Conservation (phyloP, 2,888 invertebrate genomes). For the Andrena praecox region DNA sequence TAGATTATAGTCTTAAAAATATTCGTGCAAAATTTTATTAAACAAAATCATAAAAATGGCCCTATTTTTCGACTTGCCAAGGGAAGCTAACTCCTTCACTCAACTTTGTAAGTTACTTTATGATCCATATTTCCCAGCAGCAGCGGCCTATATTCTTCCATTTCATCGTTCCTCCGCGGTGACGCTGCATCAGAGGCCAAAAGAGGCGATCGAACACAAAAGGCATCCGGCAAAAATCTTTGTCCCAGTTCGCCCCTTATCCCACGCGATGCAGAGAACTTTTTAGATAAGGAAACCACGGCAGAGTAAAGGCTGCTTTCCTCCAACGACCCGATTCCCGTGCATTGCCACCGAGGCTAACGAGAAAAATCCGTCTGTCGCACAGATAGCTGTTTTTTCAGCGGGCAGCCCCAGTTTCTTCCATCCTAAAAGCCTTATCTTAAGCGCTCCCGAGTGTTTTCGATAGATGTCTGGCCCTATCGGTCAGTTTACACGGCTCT, state of each 20-base stretch:
- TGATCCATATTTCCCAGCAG: not conserved
- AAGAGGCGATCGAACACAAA: not conserved
- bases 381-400: conserved; percentile 17
- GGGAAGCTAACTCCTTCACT: not conserved
- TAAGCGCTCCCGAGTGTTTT: not conserved
- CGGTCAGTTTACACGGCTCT: not conserved
- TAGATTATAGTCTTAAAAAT: too few species aligned
- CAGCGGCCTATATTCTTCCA: conserved; percentile 21
- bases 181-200: not conserved
- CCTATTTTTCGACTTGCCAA: too few species aligned
- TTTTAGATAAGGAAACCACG: conserved; percentile 46
- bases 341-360: not conserved
- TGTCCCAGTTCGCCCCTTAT: conserved; percentile 30
- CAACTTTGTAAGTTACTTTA: conserved; percentile 8
- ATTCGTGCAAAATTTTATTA: too few species aligned
- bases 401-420: not conserved
- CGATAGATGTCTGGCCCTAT: not conserved
- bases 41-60: too few species aligned
- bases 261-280: conserved; percentile 2
- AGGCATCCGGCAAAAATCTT: conserved; percentile 24
- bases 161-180: not conserved
- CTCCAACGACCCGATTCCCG: conserved; percentile 44
- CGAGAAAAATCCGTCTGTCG: conserved; percentile 4
- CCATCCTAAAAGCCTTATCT: conserved; percentile 33
- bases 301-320: conserved; percentile 21